These are phyloP conservation scores for Hydrozoanthus gracilis DNA, from an alignment of 92 coral and sea anemone genomes.

Conservation along the genomic window DNA sequence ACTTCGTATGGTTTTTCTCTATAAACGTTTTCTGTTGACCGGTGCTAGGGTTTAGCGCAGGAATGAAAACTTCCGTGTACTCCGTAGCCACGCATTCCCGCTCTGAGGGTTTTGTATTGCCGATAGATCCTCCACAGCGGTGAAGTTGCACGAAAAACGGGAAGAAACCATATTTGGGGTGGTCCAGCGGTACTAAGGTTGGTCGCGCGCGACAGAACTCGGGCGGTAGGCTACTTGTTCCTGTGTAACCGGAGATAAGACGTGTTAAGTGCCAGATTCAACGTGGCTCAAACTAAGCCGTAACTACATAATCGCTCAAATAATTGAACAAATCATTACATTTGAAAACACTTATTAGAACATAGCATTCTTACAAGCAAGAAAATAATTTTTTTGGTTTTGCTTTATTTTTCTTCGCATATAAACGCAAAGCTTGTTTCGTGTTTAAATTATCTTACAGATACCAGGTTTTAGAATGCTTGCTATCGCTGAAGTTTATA, in stretches of 20 bases:
- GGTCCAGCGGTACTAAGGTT: constrained; percentile 60
- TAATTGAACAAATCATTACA: neutral
- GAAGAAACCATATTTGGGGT: constrained; percentile 65
- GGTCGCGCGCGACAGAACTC: constrained; percentile 63
- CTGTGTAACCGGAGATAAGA: neutral
- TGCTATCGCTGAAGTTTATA: too few relatives aligned
- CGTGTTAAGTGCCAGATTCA: neutral
- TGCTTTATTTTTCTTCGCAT: too few relatives aligned
- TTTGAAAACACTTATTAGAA: too few relatives aligned
- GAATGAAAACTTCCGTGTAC: neutral
- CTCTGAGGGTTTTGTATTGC: constrained; percentile 49
- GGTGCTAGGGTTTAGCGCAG: neutral
- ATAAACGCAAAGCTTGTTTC: too few relatives aligned
- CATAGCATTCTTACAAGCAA: too few relatives aligned
- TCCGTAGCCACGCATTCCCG: constrained; percentile 62
- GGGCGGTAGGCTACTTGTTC: neutral
- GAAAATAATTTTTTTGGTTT: too few relatives aligned
- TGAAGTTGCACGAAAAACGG: constrained; percentile 76
- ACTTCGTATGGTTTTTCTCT: constrained; percentile 55
- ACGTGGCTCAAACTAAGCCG: neutral
- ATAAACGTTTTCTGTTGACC: neutral
- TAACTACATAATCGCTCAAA: neutral
- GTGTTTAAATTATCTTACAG: too few relatives aligned
- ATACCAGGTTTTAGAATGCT: too few relatives aligned
- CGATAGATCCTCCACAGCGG: constrained; percentile 80